Evolutionary conservation across 92 coral and sea anemone species (phyloP).

Genomic region (Phymanthus crucifer): DNA sequence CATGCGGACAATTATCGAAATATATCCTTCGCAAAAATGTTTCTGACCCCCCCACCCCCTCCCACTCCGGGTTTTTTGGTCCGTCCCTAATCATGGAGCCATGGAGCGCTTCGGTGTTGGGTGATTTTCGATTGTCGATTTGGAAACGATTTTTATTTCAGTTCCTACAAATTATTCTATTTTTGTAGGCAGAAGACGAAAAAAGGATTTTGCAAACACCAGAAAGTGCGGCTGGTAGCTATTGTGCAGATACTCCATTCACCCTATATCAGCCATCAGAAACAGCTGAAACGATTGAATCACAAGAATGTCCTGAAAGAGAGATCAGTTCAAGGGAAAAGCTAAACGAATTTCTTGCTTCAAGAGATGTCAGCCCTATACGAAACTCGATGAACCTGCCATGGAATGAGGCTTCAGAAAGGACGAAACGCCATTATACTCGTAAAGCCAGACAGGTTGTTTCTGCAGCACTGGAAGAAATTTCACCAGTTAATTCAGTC

Average conservation of each 20-base stretch:
- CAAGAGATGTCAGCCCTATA: slow-evolving; percentile 44
- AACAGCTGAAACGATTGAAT: not conserved
- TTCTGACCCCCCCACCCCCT: no score
- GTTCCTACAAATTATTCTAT: not conserved
- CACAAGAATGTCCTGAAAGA: not conserved
- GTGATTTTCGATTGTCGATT: not conserved
- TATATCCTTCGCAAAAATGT: no score
- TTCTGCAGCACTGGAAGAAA: slow-evolving; percentile 38
- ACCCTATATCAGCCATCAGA: slow-evolving; percentile 8
- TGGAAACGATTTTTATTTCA: not conserved
- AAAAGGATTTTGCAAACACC: not conserved
- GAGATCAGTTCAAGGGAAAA: slow-evolving; percentile 12
- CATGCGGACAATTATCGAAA: no score
- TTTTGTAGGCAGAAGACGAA: slow-evolving; percentile 17
- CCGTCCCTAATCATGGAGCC: no score
- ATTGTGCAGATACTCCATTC: slow-evolving; percentile 11
- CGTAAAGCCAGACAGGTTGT: slow-evolving; percentile 46
- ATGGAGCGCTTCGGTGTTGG: no score
- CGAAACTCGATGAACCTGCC: slow-evolving; percentile 31
- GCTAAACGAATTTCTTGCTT: slow-evolving; percentile 18
- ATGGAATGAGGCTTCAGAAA: slow-evolving; percentile 36
- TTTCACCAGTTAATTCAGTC: slow-evolving; percentile 32
- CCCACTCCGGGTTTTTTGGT: no score
- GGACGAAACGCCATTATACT: slow-evolving; percentile 39
- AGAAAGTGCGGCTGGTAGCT: not conserved